phyloP scores from a whole-genome alignment of 2,888 invertebrate genomes.

The Diarsia dahlii region DNA sequence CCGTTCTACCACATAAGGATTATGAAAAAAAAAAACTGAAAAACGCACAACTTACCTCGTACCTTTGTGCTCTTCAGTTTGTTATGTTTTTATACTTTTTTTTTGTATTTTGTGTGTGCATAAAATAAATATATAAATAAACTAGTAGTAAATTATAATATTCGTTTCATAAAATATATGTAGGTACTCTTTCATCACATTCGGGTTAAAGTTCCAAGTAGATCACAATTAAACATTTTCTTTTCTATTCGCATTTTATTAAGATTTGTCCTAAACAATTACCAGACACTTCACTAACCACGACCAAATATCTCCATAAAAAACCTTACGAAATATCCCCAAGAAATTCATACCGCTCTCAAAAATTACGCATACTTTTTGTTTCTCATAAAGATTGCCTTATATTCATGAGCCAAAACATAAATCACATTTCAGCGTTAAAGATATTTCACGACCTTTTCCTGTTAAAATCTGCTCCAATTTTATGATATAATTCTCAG shows the following conservation, averaged over 20 bases:
- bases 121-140: no score
- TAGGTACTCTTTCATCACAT: background rate
- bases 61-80: no score
- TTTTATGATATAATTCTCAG: background rate
- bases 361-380: conserved; percentile 43
- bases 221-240: background rate
- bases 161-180: background rate
- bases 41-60: background rate
- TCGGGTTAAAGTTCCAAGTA: background rate
- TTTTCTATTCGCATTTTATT: background rate
- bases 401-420: conserved; percentile 45
- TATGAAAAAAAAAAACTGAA: background rate
- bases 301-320: background rate
- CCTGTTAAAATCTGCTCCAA: conserved; percentile 19
- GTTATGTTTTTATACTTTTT: no score
- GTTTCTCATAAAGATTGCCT: conserved; percentile 21
- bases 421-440: conserved; percentile 41
- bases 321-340: conserved; percentile 2
- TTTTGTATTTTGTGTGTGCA: no score
- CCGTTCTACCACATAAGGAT: background rate
- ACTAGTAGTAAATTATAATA: background rate
- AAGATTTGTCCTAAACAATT: background rate
- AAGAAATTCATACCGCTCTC: conserved; percentile 21
- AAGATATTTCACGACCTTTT: conserved; percentile 26
- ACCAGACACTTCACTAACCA: background rate